These are phyloP conservation scores for Sisor rabdophorus DNA, from an alignment of 2,113 vertebrate genomes.

Conservation along the genomic window DNA sequence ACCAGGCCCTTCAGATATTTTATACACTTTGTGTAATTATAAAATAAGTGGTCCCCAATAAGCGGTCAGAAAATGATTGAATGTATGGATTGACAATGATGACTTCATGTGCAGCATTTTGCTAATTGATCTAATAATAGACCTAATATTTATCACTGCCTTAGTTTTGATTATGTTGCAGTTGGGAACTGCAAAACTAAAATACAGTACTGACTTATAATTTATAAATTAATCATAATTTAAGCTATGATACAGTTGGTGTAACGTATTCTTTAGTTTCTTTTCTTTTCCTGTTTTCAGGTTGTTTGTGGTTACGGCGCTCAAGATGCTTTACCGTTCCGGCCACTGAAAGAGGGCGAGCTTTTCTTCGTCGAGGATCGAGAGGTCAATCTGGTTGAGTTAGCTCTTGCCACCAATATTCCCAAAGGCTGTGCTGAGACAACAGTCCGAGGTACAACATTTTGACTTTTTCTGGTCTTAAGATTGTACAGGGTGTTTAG, in stretches of 20 bases:
- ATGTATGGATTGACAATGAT: too few relatives aligned
- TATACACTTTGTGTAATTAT: neutral
- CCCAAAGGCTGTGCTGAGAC: conserved; percentile 87
- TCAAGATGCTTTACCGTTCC: conserved; percentile 77
- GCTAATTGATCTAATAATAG: too few relatives aligned
- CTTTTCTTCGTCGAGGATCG: conserved; percentile 84
- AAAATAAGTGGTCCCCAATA: too few relatives aligned
- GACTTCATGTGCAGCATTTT: too few relatives aligned
- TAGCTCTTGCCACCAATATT: conserved; percentile 85
- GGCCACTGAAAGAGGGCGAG: conserved; percentile 79
- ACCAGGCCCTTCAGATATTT: neutral
- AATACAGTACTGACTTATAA: neutral
- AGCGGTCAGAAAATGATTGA: too few relatives aligned
- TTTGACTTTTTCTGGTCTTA: neutral
- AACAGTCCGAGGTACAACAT: conserved; percentile 74
- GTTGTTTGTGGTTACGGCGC: conserved; percentile 81
- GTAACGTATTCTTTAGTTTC: neutral
- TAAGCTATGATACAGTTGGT: neutral
- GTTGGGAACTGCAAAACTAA: neutral
- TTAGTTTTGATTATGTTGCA: neutral
- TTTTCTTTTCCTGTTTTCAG: conserved; percentile 54
- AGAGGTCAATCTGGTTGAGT: conserved; percentile 85
- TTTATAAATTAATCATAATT: too few relatives aligned
- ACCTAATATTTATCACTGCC: neutral
- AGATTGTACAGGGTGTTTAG: neutral